phyloP scores from a whole-genome alignment of 1,140 invertebrate genomes.

The Lutraria rhynchaena region DNA sequence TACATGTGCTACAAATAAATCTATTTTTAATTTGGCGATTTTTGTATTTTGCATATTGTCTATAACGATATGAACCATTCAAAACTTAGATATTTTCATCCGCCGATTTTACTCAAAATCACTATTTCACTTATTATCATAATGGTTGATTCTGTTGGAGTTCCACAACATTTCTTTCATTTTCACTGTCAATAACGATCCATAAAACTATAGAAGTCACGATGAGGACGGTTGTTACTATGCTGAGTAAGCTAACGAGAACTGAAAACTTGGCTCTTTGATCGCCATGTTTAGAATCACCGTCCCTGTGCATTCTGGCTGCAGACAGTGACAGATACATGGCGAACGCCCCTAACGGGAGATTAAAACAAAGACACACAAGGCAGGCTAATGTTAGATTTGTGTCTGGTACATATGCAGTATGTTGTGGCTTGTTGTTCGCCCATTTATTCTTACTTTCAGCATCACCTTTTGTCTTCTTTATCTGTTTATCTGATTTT shows the following conservation, averaged over 20 bases:
- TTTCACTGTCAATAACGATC: constrained; percentile 41
- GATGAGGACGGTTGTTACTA: constrained; percentile 57
- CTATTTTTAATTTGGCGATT: no score
- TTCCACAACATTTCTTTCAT: neutral
- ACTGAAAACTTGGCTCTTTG: constrained; percentile 47
- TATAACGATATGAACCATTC: no score
- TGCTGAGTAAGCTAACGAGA: constrained; percentile 53
- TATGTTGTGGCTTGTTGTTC: neutral
- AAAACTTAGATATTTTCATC: no score
- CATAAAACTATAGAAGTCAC: constrained; percentile 51
- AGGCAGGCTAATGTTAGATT: constrained; percentile 57
- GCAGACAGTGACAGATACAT: constrained; percentile 58
- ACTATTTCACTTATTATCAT: neutral
- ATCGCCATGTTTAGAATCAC: constrained; percentile 43
- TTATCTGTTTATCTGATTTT: constrained; percentile 39
- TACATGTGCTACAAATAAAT: no score
- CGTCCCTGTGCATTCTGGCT: constrained; percentile 52
- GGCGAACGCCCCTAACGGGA: constrained; percentile 56
- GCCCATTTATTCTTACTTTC: neutral
- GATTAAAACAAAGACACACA: constrained; percentile 56
- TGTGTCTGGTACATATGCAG: constrained; percentile 48
- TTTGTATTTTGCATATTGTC: no score
- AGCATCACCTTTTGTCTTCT: constrained; percentile 1
- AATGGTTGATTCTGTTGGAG: constrained; percentile 13
- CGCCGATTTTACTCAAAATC: no score